These are phyloP conservation scores for Rhinoderma darwinii DNA, from an alignment of 2,113 vertebrate genomes.

Conservation along the genomic window DNA sequence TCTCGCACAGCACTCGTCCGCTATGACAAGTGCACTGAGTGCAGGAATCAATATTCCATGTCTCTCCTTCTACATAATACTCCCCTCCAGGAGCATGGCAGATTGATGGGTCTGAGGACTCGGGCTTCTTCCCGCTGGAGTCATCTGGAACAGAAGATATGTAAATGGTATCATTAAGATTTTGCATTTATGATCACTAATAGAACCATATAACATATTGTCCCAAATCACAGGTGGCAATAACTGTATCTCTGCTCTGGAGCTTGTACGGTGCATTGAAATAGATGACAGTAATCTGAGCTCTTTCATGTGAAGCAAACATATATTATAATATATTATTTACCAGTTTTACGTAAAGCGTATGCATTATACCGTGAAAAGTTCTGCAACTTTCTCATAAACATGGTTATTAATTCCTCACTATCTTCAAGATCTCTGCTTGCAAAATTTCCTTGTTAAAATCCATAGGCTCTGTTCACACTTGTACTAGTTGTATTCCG, in stretches of 20 bases:
- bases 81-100: slow-evolving; percentile 88
- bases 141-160: slow-evolving; percentile 73
- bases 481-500: neutral
- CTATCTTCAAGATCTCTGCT: neutral
- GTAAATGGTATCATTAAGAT: neutral
- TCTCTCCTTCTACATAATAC: slow-evolving; percentile 88
- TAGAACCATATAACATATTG: neutral
- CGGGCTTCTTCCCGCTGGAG: slow-evolving; percentile 78
- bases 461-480: neutral
- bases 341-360: too few relatives aligned
- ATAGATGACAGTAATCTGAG: neutral
- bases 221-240: neutral
- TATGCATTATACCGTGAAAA: too few relatives aligned
- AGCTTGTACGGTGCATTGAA: neutral
- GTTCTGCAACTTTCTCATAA: neutral
- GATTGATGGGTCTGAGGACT: slow-evolving; percentile 80
- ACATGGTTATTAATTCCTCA: neutral
- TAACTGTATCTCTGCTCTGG: neutral
- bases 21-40: slow-evolving; percentile 88
- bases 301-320: neutral
- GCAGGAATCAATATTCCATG: slow-evolving; percentile 89
- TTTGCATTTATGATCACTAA: neutral
- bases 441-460: neutral
- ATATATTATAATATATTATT: too few relatives aligned
- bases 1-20: slow-evolving; percentile 87